Base-by-base conservation (phyloP, 2,888 invertebrate genomes). In the Limnephilus auricula region DNA sequence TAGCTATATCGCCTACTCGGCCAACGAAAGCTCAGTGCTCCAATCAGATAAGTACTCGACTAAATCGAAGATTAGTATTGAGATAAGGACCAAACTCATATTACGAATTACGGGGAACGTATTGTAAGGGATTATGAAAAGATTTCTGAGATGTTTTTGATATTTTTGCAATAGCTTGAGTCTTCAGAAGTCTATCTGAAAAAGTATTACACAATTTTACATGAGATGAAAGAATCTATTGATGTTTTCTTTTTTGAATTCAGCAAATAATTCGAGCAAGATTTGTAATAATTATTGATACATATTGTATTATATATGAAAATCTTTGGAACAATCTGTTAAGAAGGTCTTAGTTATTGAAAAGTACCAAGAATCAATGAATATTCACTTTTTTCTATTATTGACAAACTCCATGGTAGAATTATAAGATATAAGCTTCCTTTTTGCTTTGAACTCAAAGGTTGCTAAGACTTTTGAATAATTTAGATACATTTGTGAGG, bases 21-120 rank as follows among this genome's bases (percentile, higher is more conserved):
- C n/a, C 82, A 40, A 45, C 30, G 85, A 37, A 40, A 85, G 85
- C 85, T 85, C 40, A 10, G 34, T 2, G 25, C 25, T 85, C 85
- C 85, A 85, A 85, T 85, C 85, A n/a, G 85, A 85, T 85, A 85
- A 85, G 40, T 85, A 37, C 85, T n/a, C 45, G 45, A 40, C 25
- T 37, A 85, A 45, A 85, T 85, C 85, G 34, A 30, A 85, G 85
- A 85, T 85, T n/a, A n/a, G n/a, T n/a, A 40, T 30, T n/a, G 45
- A 34, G 82, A 82, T 82, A 82, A 82, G 2, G 34, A n/a, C 10
- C 25, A n/a, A 34, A 10, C 82, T 82, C 82, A 34, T 82, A 82
- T 37, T 82, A 32, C 32, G 32, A 32, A 82, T n/a, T 82, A 32
- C 32, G 32, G 82, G 25, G 10, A 37, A 65, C 9, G 9, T 65